Percentiles rank a stretch among this genome's conserved stretches.
Evolutionary conservation across 2,888 invertebrate genomes (phyloP).

Genomic region (Nemotelus nigrinus): DNA sequence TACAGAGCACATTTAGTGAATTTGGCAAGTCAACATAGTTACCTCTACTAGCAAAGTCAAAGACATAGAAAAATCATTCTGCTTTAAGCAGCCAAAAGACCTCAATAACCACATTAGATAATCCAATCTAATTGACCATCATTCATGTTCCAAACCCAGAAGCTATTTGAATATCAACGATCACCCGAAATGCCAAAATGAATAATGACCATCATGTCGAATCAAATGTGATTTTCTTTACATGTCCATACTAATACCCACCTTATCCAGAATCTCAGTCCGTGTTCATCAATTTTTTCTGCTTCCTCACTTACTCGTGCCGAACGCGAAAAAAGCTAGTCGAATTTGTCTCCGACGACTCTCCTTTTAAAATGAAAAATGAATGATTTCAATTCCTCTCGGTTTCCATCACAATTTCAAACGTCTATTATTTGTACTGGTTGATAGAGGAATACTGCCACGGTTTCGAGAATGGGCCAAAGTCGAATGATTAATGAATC

Average conservation of each 20-base stretch:
- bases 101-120: slow-evolving; percentile 32
- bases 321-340: too few species aligned
- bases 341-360: too few species aligned
- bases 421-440: slow-evolving; percentile 32
- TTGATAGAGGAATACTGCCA: neutral
- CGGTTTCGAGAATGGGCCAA: neutral
- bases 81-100: neutral
- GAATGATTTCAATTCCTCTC: slow-evolving; percentile 13
- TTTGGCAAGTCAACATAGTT: neutral
- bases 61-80: too few species aligned
- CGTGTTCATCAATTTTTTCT: slow-evolving; percentile 7
- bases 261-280: neutral
- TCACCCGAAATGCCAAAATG: slow-evolving; percentile 26
- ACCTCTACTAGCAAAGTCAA: neutral
- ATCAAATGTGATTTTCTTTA: neutral
- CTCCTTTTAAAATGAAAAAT: neutral
- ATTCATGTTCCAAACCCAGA: slow-evolving; percentile 34
- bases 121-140: slow-evolving; percentile 34
- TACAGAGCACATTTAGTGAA: neutral
- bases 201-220: slow-evolving; percentile 25
- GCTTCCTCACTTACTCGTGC: neutral
- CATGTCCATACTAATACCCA: neutral
- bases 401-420: slow-evolving; percentile 3
- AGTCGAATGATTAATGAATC: slow-evolving; percentile 29
- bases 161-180: slow-evolving; percentile 41